phyloP scores from a whole-genome alignment of 1,140 invertebrate genomes.

The Hydropsyche tenuis region DNA sequence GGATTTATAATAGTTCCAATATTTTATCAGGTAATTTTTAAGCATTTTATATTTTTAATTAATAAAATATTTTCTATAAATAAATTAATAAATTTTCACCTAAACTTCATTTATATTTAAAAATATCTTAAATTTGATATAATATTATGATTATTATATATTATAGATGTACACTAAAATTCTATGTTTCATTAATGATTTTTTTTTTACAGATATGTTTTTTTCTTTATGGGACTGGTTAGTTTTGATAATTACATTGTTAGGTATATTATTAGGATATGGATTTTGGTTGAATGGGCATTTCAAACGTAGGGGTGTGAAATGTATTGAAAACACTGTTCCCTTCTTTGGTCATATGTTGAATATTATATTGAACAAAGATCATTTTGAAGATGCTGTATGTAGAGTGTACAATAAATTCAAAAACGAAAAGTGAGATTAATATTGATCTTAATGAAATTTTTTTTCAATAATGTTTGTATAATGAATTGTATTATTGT shows the following conservation, averaged over 20 bases:
- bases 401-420: conserved; percentile 43
- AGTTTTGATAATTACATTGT: conserved; percentile 7
- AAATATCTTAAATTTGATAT: too few relatives aligned
- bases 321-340: conserved; percentile 32
- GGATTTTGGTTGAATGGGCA: conserved; percentile 47
- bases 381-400: conserved; percentile 46
- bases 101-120: too few relatives aligned
- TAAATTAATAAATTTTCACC: too few relatives aligned
- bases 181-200: neutral
- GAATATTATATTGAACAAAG: conserved; percentile 45
- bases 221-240: conserved; percentile 29
- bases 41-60: too few relatives aligned
- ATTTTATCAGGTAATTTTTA: too few relatives aligned
- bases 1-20: too few relatives aligned
- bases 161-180: too few relatives aligned
- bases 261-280: conserved; percentile 34
- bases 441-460: neutral
- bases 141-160: too few relatives aligned
- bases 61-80: too few relatives aligned
- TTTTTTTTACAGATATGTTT: neutral
- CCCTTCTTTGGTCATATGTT: conserved; percentile 49
- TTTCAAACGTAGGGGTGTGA: conserved; percentile 44
- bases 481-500: neutral
- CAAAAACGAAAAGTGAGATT: conserved; percentile 41
- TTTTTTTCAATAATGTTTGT: neutral